Base-by-base conservation (phyloP, 2,888 invertebrate species). In the Drosophila kanekoi region DNA sequence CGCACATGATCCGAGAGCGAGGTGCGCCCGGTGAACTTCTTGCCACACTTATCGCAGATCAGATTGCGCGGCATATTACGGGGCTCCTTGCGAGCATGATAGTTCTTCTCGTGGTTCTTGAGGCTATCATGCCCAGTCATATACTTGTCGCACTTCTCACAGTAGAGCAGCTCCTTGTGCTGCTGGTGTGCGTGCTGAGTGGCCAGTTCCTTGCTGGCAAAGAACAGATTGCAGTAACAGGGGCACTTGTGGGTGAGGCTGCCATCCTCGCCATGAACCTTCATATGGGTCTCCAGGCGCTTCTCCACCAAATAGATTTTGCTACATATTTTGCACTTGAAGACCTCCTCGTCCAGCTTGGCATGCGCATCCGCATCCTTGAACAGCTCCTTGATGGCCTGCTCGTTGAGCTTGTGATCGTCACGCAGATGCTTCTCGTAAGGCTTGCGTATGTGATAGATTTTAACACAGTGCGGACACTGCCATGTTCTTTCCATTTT, bases 111-210 rank as follows among this genome's bases (percentile, higher is more conserved):
- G 74, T 93, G 93, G n/a, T 91, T 91, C 60, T 91, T 92, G 3
- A 93, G 86, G 1, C 92, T 91, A 68, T 93, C 93, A 28, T 91
- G 90, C 3, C 92, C 92, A 4, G 92, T 90, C 86, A 93, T 93
- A 9, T 91, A 90, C 79, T 93, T 93, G 47, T 92, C 91, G 63
- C 93, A 93, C 40, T 92, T 89, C 33, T 90, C 89, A 68, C 93
- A 93, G 44, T 91, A 92, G 74, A 93, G 79, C 48, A 92, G 74
- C 45, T 92, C 91, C 23, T 90, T 89, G 79, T 93, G 93, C 35
- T 75, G 83, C 33, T 84, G 77, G 32, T 90, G 90, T 48, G 93
- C 92, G 69, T 93, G 93, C 6, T 88, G 86, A 8, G 90, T 90
- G 48, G 92, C 91, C 49, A 92, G 92, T 9, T 92, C 91, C 63